These are phyloP conservation scores for Propithecus deckenii DNA, from an alignment of 2,797 vertebrate species.

Conservation along the genomic window DNA sequence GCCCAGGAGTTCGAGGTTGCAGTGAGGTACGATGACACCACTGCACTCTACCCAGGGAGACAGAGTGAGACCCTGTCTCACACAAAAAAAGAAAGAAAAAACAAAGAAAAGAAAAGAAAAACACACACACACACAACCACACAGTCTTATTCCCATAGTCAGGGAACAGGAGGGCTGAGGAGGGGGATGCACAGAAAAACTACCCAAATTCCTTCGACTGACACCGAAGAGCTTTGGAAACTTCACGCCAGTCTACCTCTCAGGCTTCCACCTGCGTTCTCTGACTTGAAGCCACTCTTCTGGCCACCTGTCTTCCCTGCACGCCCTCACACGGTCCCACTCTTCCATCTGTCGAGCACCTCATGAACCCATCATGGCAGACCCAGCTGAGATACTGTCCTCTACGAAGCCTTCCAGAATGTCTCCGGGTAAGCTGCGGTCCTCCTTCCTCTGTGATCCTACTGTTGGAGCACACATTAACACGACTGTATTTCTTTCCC, in stretches of 20 bases:
- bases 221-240: neutral
- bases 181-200: neutral
- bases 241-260: neutral
- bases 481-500: neutral
- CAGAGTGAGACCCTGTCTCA: too few relatives aligned
- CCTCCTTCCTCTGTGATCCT: neutral
- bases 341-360: neutral
- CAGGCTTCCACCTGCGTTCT: neutral
- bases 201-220: neutral
- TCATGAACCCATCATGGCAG: neutral
- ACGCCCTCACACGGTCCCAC: neutral
- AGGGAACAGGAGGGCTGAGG: neutral
- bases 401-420: neutral
- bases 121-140: neutral
- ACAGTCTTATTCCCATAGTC: neutral
- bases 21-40: too few relatives aligned
- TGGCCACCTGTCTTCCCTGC: too few relatives aligned
- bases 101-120: too few relatives aligned
- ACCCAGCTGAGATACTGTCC: neutral
- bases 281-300: neutral
- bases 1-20: too few relatives aligned
- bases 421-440: neutral
- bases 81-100: too few relatives aligned
- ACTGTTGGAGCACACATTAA: neutral
- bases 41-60: too few relatives aligned